These are phyloP conservation scores for Pantherophis alleghaniensis DNA, from an alignment of 2,797 vertebrate species.

Conservation along the genomic window DNA sequence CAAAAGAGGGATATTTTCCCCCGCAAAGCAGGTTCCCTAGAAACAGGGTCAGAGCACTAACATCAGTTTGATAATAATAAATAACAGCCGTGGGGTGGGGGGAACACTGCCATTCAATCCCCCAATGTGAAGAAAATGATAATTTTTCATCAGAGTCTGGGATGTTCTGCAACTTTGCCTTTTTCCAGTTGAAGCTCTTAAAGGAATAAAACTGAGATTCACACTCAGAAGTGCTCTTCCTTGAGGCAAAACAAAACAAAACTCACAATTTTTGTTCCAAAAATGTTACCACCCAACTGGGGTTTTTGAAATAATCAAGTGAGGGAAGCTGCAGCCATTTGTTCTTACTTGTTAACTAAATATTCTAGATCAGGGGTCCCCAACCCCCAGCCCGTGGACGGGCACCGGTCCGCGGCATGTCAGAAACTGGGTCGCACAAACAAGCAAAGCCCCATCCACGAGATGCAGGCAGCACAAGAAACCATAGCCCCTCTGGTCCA, in stretches of 20 bases:
- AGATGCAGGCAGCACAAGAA: too few species aligned
- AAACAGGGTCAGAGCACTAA: constrained; percentile 20
- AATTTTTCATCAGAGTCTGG: background rate
- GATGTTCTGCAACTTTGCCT: background rate
- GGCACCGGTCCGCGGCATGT: too few species aligned
- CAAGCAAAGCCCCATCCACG: too few species aligned
- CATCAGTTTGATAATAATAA: background rate
- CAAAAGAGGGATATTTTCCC: background rate
- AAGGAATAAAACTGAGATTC: background rate
- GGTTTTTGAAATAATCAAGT: background rate
- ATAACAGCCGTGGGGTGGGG: constrained; percentile 18
- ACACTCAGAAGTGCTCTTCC: background rate
- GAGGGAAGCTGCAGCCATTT: background rate
- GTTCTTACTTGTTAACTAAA: background rate
- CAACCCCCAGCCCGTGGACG: too few species aligned
- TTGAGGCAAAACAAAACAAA: background rate
- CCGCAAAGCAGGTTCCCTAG: background rate
- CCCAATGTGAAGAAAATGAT: background rate
- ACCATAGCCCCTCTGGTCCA: too few species aligned
- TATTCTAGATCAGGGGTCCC: background rate
- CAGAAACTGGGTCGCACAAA: too few species aligned
- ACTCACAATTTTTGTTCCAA: background rate
- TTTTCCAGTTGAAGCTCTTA: background rate
- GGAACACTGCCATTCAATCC: background rate
- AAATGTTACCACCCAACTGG: background rate